Conservation (phyloP, 2,113 vertebrate genomes). For the Proteles cristata region DNA sequence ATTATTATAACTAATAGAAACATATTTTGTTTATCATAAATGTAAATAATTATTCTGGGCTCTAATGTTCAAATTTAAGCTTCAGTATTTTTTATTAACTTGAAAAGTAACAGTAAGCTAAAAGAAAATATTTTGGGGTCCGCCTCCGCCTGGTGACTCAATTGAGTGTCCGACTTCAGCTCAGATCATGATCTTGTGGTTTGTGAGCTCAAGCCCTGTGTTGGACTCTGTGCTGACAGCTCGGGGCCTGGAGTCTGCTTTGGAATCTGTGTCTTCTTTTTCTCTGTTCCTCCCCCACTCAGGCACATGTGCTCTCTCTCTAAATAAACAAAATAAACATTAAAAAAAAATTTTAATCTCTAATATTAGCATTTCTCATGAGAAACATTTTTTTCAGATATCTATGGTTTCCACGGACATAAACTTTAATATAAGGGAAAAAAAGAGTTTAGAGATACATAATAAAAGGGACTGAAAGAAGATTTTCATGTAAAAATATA, state of each 20-base stretch:
- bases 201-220: no score
- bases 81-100: neutral
- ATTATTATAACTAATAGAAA: neutral
- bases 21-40: neutral
- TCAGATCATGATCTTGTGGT: no score
- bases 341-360: neutral
- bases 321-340: no score
- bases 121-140: neutral
- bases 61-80: neutral
- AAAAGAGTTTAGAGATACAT: neutral
- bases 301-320: no score
- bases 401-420: neutral
- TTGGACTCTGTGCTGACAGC: no score
- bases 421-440: neutral
- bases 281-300: no score
- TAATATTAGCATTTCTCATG: neutral
- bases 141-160: no score
- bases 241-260: no score
- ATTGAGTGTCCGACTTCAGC: no score
- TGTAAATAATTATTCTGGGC: neutral
- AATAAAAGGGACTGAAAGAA: neutral
- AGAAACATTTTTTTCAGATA: neutral
- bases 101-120: neutral
- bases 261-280: no score
- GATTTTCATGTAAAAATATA: neutral